A percentile compares a stretch with the other conserved stretches of the same genome.
These are phyloP conservation scores for Cassiopea xamachana DNA, from an alignment of 30 jellyfish, hydroid and myxozoan genomes.

Conservation along the genomic window DNA sequence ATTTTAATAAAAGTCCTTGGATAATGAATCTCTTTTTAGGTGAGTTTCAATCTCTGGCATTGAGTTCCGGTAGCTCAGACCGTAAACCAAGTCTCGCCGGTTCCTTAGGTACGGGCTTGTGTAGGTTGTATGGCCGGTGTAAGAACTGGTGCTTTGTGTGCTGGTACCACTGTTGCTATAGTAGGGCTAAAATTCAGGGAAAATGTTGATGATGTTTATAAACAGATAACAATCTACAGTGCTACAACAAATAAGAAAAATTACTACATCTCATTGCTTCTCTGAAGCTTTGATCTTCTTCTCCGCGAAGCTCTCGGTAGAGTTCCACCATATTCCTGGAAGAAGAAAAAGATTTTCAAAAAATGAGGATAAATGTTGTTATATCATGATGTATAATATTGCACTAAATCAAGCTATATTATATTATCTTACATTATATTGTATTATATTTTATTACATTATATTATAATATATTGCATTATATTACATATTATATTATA, in stretches of 20 bases:
- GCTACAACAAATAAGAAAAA: neutral
- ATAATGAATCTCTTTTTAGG: neutral
- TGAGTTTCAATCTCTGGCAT: slow-evolving; percentile 58
- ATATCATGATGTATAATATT: no score
- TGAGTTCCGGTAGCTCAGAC: slow-evolving; percentile 41
- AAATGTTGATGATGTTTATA: neutral
- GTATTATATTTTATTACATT: no score
- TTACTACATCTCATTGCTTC: slow-evolving; percentile 56
- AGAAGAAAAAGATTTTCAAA: neutral
- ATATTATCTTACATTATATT: no score
- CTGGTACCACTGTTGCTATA: slow-evolving; percentile 29
- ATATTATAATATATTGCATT: no score
- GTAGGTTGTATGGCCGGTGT: slow-evolving; percentile 32
- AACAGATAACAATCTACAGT: neutral
- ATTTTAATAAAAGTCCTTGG: slow-evolving; percentile 6
- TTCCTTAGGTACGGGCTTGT: slow-evolving; percentile 33
- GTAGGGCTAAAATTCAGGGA: slow-evolving; percentile 42
- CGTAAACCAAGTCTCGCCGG: slow-evolving; percentile 35
- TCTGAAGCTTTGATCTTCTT: slow-evolving; percentile 45
- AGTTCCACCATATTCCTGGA: slow-evolving; percentile 58
- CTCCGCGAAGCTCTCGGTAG: slow-evolving; percentile 61
- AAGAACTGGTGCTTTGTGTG: neutral
- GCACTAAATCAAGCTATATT: no score
- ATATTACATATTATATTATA: no score
- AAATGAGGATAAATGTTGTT: no score